Base-by-base conservation (phyloP, 2,797 vertebrate genomes). In the Urosaurus nigricauda region DNA sequence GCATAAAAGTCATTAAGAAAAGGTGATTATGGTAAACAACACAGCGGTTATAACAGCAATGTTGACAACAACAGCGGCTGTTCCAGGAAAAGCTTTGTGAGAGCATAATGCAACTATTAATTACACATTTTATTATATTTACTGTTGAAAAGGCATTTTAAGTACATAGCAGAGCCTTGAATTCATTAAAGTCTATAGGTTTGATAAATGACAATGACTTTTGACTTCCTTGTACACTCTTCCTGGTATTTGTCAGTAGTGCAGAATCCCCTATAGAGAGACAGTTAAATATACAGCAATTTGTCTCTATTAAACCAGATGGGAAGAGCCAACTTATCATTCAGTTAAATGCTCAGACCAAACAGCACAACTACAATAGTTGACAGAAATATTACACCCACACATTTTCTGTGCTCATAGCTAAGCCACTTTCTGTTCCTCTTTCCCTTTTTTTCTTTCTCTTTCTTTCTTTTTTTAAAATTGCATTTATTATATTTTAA, bases 241-340 rank as follows among this genome's bases (percentile, higher is more conserved):
- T 87, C 35, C 35, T 71, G 29, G 51, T 73, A 73, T 73, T 19
- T 81, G 65, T 40, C 79, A 81, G 29, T 79, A 73, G 78, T 87
- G 51, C 80, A 79, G 63, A 79, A 70, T 87, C 9, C 78, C 47
- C 85, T 53, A 14, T 51, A 47, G 63, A 79, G 51, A 70, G 77
- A 87, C 14, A 79, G 47, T 73, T 71, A 80, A 40, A 87, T 80
- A 80, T 71, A 80, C 13, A 24, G 26, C 29, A 37, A 81, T 87
- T 71, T 71, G 51, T 81, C 51, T 58, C 40, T 70, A 71, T 87
- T 81, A 58, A 26, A 43, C 17, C 35, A 81, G 86, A 81, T 71
- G 26, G 35, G 26, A 81, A 37, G 53, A 87, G 43, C 35, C 13
- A 37, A 43, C 24, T 24, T 68, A 79, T 79, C n/a, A 68, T 24